Evolutionary conservation across 2,797 vertebrate genomes (phyloP).

Genomic region (Nyctibius grandis): DNA sequence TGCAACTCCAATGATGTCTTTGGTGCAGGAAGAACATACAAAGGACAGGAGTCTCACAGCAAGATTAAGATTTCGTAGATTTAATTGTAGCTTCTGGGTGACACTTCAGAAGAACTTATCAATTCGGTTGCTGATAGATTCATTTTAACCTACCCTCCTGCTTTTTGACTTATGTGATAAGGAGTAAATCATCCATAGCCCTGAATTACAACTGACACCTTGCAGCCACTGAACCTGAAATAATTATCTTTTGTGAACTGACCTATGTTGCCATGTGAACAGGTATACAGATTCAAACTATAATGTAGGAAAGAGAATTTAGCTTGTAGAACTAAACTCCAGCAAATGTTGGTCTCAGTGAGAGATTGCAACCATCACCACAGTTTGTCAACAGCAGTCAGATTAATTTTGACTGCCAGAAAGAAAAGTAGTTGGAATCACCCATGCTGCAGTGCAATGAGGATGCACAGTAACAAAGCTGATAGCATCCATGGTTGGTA

Average conservation of each 20-base stretch:
- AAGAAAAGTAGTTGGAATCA: background rate
- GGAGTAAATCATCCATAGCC: accelerated
- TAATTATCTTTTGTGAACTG: background rate
- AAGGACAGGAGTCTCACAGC: background rate
- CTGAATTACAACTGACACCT: background rate
- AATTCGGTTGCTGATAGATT: background rate
- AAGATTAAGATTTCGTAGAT: background rate
- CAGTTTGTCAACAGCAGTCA: background rate
- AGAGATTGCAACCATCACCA: background rate
- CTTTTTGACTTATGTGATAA: background rate
- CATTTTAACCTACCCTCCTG: background rate
- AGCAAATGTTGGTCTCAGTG: background rate
- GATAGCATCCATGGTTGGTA: background rate
- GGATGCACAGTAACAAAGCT: background rate
- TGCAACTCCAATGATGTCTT: background rate
- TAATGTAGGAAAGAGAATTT: background rate
- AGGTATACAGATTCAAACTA: background rate
- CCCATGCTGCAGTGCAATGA: background rate
- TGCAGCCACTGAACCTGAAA: background rate
- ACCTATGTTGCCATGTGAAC: background rate
- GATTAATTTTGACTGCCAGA: background rate
- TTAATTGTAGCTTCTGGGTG: background rate
- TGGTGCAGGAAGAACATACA: background rate
- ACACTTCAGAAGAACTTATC: background rate
- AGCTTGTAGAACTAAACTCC: background rate